phyloP scores from a whole-genome alignment of 2,113 vertebrate genomes.

The Ictalurus furcatus region DNA sequence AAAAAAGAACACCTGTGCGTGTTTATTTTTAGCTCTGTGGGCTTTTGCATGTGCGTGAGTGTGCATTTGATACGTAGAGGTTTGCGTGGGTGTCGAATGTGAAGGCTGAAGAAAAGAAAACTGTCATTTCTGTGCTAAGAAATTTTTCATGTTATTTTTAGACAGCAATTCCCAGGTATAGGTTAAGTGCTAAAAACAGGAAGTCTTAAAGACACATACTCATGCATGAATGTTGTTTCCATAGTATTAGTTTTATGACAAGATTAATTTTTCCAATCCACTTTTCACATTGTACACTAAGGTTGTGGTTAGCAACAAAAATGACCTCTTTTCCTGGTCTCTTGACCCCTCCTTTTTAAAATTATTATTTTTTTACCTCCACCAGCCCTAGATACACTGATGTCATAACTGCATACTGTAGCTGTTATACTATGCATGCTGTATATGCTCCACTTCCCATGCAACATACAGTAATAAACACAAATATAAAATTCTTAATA shows the following conservation, averaged over 20 bases:
- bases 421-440: neutral
- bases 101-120: conserved; percentile 44
- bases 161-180: conserved; percentile 56
- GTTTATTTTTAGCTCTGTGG: conserved; percentile 7
- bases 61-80: neutral
- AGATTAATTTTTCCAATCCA: neutral
- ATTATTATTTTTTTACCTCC: neutral
- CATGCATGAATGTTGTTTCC: neutral
- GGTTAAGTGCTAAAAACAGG: conserved; percentile 51
- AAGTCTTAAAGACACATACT: conserved; percentile 50
- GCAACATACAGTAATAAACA: neutral
- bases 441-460: neutral
- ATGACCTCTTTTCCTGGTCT: neutral
- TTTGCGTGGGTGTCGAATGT: conserved; percentile 2
- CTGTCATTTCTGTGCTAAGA: conserved; percentile 35
- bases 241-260: neutral
- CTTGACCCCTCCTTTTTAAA: neutral
- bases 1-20: neutral
- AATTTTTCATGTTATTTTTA: conserved; percentile 60
- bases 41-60: neutral
- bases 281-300: neutral
- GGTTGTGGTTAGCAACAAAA: neutral
- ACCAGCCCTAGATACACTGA: neutral
- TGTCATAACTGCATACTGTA: neutral
- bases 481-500: neutral